Conservation (phyloP, 2,797 vertebrate species). For the Phataginus tetradactyla region DNA sequence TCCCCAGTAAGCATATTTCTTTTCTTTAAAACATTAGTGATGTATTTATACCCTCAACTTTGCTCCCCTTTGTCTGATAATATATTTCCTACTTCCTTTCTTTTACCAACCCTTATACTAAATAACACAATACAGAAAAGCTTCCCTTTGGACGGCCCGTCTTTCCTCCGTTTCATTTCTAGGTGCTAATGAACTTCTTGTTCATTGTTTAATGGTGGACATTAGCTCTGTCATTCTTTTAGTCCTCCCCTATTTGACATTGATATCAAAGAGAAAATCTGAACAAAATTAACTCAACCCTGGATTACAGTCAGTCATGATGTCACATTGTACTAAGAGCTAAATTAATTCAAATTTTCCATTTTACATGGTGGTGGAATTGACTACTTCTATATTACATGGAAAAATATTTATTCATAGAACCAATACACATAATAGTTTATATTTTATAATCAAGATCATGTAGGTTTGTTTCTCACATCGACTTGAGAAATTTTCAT, state of each 20-base stretch:
- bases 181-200: not conserved
- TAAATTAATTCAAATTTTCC: not conserved
- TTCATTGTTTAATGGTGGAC: not conserved
- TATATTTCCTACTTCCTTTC: not conserved
- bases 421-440: not conserved
- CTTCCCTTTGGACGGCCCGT: not conserved
- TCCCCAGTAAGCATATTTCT: not conserved
- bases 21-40: not conserved
- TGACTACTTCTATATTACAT: not conserved
- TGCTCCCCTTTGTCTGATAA: constrained; percentile 3
- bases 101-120: not conserved
- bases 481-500: constrained; percentile 18
- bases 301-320: not conserved
- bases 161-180: not conserved
- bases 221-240: not conserved
- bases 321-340: not conserved
- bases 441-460: not conserved
- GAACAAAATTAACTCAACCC: not conserved
- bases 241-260: not conserved
- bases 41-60: not conserved
- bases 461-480: not conserved
- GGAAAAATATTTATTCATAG: not conserved
- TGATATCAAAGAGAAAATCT: not conserved
- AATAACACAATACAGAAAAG: not conserved
- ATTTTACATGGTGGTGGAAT: not conserved